Evolutionary conservation across 2,797 vertebrate species (phyloP).

Genomic region (Helarctos malayanus): DNA sequence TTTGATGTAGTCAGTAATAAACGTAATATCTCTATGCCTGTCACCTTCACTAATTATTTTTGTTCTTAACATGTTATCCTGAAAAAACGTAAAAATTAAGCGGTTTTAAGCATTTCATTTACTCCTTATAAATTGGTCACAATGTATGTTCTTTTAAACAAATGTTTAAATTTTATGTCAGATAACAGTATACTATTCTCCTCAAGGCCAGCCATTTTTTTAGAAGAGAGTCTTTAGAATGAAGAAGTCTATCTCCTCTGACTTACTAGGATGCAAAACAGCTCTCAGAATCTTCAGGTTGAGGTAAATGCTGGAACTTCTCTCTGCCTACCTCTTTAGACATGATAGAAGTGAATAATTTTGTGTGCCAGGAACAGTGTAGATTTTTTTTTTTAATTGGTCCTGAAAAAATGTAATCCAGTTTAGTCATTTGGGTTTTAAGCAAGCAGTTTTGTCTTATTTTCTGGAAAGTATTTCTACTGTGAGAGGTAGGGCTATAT

Average conservation of each 20-base stretch:
- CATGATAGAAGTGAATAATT: slow-evolving; percentile 79
- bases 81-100: neutral
- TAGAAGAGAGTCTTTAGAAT: slow-evolving; percentile 76
- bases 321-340: slow-evolving; percentile 85
- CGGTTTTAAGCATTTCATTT: slow-evolving; percentile 38
- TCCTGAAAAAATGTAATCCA: slow-evolving; percentile 56
- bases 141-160: slow-evolving; percentile 38
- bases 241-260: slow-evolving; percentile 74
- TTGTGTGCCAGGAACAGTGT: slow-evolving; percentile 80
- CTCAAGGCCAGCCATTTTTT: slow-evolving; percentile 69
- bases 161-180: neutral
- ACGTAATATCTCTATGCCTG: slow-evolving; percentile 16
- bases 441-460: neutral
- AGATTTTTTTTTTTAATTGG: slow-evolving; percentile 78
- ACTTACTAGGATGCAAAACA: slow-evolving; percentile 63
- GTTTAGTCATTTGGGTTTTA: slow-evolving; percentile 65
- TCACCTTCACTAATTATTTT: neutral
- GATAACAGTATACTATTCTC: slow-evolving; percentile 64
- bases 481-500: neutral
- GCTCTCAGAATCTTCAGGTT: slow-evolving; percentile 68
- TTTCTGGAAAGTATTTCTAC: slow-evolving; percentile 38
- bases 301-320: slow-evolving; percentile 83
- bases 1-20: slow-evolving; percentile 66
- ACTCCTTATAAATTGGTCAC: slow-evolving; percentile 61
- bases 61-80: slow-evolving; percentile 62